Base-by-base conservation (phyloP, 2,797 vertebrate species). In the Crenichthys baileyi region DNA sequence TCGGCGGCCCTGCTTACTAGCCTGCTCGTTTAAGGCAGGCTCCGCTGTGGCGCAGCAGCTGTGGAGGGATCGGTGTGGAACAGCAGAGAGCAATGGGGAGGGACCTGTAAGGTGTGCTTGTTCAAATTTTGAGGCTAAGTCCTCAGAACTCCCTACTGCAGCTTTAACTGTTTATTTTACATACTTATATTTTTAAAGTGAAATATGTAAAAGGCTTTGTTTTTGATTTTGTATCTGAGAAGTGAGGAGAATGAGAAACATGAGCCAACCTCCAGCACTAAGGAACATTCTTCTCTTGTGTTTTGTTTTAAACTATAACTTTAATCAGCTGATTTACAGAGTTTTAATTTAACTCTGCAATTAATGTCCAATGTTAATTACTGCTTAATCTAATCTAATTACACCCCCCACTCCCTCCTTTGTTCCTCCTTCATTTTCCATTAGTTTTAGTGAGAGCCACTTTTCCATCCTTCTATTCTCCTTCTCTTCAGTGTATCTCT, bases 321-420 rank as follows among this genome's bases (percentile, higher is more conserved):
- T 73, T 56, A 73, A 39, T n/a, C 71, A 56, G 41, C 67, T 70
- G 51, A 73, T 73, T 73, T 73, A 48, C 56, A 46, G 55, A 74
- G 26, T 72, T 51, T 51, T 51, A 72, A 72, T 53, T 51, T 9
- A 53, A 58, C 31, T 46, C 56, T 41, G 3, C 24, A 60, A 44
- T 29, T 46, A 29, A 29, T 58, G 36, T 46, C 22, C 9, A 7
- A 61, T 20, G 3, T n/a, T 74, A 39, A 73, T 58, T n/a, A 44
- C 72, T 46, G 39, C 26, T 29, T 46, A 46, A 61, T 74, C 24
- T 46, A 73, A 60, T 24, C 70, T 31, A 53, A 72, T 26, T 72
- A 72, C 18, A 4, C 26, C 41, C 48, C 70, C 15, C 20, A 16
- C 36, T 58, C 36, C 29, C 6, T 20, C 13, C 11, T 53, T 31